phyloP scores from a whole-genome alignment of 2,113 vertebrate genomes.

The Burhinus oedicnemus region DNA sequence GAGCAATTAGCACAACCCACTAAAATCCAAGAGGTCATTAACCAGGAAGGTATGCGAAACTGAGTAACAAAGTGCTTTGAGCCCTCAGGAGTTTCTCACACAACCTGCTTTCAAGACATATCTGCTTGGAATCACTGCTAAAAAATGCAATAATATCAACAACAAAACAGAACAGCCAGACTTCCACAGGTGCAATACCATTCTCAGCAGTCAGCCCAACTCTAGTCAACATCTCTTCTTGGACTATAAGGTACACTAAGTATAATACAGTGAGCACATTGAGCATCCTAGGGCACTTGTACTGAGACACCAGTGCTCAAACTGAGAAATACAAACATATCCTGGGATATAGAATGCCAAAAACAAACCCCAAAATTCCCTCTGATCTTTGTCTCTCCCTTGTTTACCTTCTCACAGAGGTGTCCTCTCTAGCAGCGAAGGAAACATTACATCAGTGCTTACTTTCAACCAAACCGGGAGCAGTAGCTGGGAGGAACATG shows the following conservation, averaged over 20 bases:
- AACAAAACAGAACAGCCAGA: background rate
- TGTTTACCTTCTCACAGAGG: background rate
- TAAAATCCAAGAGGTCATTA: background rate
- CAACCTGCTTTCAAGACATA: background rate
- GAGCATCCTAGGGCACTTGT: background rate
- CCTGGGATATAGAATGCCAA: background rate
- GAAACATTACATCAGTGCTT: background rate
- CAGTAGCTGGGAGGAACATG: background rate
- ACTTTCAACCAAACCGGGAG: background rate
- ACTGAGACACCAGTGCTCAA: background rate
- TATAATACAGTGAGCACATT: accelerated
- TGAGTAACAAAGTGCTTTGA: background rate
- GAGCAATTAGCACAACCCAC: background rate
- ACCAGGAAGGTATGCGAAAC: background rate
- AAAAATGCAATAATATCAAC: background rate
- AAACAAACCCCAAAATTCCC: background rate
- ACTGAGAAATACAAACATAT: no score
- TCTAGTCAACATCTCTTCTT: background rate
- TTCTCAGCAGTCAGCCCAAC: background rate
- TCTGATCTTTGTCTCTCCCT: background rate
- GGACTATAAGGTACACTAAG: background rate
- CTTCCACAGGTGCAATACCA: background rate
- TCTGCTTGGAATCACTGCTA: background rate
- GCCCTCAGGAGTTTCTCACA: background rate
- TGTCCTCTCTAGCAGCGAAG: background rate